Percentiles rank a stretch among this genome's conserved stretches.
Evolutionary conservation across 92 coral and sea anemone genomes (phyloP).

Genomic region (Actinostola sp.): DNA sequence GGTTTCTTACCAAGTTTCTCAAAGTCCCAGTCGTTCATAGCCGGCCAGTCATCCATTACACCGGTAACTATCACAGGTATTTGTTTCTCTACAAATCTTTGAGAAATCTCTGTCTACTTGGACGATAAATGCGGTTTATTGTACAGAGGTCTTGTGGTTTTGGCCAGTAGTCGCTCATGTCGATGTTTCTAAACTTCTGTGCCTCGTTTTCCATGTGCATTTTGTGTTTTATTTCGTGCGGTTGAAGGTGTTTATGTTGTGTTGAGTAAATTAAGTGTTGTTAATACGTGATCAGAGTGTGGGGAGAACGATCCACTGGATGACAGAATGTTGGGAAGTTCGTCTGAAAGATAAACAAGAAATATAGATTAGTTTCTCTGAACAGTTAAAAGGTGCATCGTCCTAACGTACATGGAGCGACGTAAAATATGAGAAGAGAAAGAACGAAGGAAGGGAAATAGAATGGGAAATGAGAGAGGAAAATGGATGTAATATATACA

Average conservation of each 20-base stretch:
- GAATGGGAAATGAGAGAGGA: no score
- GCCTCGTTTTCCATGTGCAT: constrained; percentile 36
- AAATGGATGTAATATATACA: no score
- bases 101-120: constrained; percentile 57
- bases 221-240: constrained; percentile 69
- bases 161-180: constrained; percentile 46
- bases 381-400: no score
- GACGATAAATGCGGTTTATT: constrained; percentile 61
- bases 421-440: no score
- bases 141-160: constrained; percentile 44
- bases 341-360: not conserved
- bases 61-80: constrained; percentile 76
- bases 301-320: not conserved
- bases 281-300: constrained; percentile 10
- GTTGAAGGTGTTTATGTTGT: constrained; percentile 32
- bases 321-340: not conserved
- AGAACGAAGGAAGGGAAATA: no score
- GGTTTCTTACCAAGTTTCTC: constrained; percentile 73
- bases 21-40: constrained; percentile 66
- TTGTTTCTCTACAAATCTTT: constrained; percentile 57
- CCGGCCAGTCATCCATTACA: constrained; percentile 70
- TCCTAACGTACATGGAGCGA: no score
- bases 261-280: constrained; percentile 26
- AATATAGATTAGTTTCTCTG: no score
- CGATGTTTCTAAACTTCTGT: constrained; percentile 43